These are phyloP conservation scores for Pararge aegeria DNA, from an alignment of 1,140 invertebrate species.

Conservation along the genomic window DNA sequence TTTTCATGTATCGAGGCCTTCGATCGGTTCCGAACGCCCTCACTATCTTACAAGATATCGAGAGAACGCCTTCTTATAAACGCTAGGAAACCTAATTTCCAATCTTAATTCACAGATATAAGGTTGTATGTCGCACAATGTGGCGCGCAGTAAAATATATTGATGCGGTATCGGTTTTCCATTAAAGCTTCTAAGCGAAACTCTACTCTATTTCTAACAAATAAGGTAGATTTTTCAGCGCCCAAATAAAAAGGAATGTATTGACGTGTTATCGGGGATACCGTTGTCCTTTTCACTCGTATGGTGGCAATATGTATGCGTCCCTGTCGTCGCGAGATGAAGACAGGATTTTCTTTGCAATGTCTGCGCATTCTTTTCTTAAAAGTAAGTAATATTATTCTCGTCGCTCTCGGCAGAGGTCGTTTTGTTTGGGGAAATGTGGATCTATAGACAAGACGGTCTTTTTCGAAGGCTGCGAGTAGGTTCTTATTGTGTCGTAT, in stretches of 20 bases:
- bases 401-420: constrained; percentile 30
- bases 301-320: constrained; percentile 50
- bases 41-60: constrained; percentile 77
- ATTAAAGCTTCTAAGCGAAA: constrained; percentile 50
- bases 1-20: constrained; percentile 66
- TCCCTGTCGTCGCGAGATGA: constrained; percentile 69
- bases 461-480: constrained; percentile 1
- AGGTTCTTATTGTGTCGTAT: constrained; percentile 7
- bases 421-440: constrained; percentile 17
- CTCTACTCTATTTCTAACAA: constrained; percentile 26
- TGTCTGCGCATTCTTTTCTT: constrained; percentile 73
- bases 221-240: constrained; percentile 44
- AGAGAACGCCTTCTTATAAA: constrained; percentile 74
- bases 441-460: constrained; percentile 1
- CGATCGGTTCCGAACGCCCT: constrained; percentile 74
- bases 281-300: constrained; percentile 58
- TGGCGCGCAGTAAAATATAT: constrained; percentile 59
- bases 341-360: constrained; percentile 61
- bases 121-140: constrained; percentile 34
- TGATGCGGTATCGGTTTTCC: constrained; percentile 78
- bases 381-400: constrained; percentile 42
- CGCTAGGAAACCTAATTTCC: constrained; percentile 29
- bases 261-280: constrained; percentile 77
- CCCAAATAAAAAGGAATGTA: constrained; percentile 59
- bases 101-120: constrained; percentile 40